Percentiles rank a stretch among this genome's conserved stretches.
Evolutionary conservation across 2,797 vertebrate species (phyloP).

Genomic region (Xenopus petersii): DNA sequence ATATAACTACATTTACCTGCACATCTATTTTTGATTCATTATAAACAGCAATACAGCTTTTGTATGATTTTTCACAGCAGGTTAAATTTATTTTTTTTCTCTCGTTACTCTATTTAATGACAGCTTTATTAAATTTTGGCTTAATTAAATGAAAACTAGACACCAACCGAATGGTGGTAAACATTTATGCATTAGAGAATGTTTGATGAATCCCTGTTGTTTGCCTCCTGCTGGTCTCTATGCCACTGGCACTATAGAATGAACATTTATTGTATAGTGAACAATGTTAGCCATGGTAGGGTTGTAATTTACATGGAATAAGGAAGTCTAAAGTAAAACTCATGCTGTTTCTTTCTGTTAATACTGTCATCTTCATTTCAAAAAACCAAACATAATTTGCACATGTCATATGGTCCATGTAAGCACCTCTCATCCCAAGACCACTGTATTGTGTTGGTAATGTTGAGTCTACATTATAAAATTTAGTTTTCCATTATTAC

Average conservation of each 20-base stretch:
- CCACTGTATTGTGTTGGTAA: slow-evolving; percentile 20
- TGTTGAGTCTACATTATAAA: neutral
- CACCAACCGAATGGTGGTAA: slow-evolving; percentile 15
- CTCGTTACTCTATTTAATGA: slow-evolving; percentile 27
- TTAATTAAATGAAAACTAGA: slow-evolving; percentile 31
- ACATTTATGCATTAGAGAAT: slow-evolving; percentile 23
- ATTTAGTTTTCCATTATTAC: neutral
- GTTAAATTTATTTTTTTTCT: neutral
- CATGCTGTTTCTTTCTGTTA: slow-evolving; percentile 29
- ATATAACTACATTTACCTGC: too few relatives aligned
- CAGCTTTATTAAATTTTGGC: slow-evolving; percentile 39
- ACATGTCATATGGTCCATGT: slow-evolving; percentile 16
- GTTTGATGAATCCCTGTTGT: slow-evolving; percentile 20
- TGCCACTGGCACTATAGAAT: slow-evolving; percentile 11
- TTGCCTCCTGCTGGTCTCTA: slow-evolving; percentile 32
- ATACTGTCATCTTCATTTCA: slow-evolving; percentile 35
- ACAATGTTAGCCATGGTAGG: slow-evolving; percentile 29
- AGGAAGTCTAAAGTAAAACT: slow-evolving; percentile 21
- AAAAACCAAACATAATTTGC: slow-evolving; percentile 40
- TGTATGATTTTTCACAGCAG: slow-evolving; percentile 4
- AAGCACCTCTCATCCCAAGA: slow-evolving; percentile 24
- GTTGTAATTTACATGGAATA: slow-evolving; percentile 30
- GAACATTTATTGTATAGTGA: slow-evolving; percentile 26
- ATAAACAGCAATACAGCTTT: neutral
- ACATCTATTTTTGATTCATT: too few relatives aligned